Evolutionary conservation across 2,113 vertebrate genomes (phyloP).

Genomic region (Catharus bicknelli): DNA sequence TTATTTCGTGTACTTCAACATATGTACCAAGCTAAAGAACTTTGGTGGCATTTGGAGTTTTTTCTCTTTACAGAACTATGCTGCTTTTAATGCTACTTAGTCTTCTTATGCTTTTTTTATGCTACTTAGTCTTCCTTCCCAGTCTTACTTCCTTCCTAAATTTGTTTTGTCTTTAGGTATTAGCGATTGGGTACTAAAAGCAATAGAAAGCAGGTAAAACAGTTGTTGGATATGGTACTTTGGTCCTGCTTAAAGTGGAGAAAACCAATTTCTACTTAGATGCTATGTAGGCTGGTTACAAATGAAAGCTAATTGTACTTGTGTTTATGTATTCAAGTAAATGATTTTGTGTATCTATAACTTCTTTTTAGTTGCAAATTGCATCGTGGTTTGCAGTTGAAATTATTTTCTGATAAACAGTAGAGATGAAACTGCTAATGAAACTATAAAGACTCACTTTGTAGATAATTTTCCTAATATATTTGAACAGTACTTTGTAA

Average conservation of each 20-base stretch:
- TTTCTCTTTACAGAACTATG: not conserved
- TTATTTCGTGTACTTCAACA: accelerated
- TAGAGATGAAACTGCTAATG: not conserved
- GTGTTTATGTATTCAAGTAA: not conserved
- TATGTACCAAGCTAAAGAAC: not conserved
- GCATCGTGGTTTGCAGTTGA: not conserved
- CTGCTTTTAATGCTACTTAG: not conserved
- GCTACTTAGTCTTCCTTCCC: not conserved
- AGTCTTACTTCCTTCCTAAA: not conserved
- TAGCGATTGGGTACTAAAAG: not conserved
- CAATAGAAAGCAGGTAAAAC: not conserved
- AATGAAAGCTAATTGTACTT: not conserved
- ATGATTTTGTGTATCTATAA: not conserved
- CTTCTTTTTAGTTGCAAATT: not conserved
- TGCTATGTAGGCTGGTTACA: not conserved
- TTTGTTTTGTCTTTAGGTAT: not conserved
- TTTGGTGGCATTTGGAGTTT: not conserved
- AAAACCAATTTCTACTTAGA: not conserved
- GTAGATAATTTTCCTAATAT: not conserved
- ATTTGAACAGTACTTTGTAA: not conserved
- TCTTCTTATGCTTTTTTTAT: not conserved
- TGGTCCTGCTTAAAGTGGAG: not conserved
- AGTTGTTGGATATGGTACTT: not conserved
- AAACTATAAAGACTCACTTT: not conserved
- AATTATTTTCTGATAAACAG: not conserved